Base-by-base conservation (phyloP, 2,888 invertebrate species). In the Erebia aethiops region DNA sequence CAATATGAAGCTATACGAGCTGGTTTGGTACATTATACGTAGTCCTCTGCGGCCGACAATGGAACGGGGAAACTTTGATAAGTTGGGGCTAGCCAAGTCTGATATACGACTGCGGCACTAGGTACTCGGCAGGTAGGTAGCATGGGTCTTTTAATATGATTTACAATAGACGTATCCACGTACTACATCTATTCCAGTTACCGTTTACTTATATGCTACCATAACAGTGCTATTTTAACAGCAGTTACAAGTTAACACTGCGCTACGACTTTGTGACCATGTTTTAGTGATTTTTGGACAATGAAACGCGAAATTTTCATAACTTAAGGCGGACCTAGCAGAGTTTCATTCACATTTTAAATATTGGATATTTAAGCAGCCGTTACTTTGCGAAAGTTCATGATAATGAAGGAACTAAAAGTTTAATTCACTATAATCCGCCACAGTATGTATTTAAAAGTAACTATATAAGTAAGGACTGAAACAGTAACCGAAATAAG, bases 41-140 rank as follows among this genome's bases (percentile, higher is more conserved):
- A 70, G 62, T 68, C 79, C 75, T 77, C 74, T 71, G 73, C 75
- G 61, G 21, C 76, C 81, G 80, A 85, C 85, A 86, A 85, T 83
- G 82, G 81, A 81, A 79, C 78, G 74, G 79, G 87, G 84, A 86
- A 91, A 90, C 84, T 89, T 89, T 87, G 86, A 89, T 85, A 84
- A 84, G 82, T 82, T 83, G 76, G 77, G 80, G 76, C 79, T 26
- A 65, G 43, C 65, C 56, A 66, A 66, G 66, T 57, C 54, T 56
- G 43, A 79, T 78, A 76, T 78, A 79, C 75, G 73, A 69, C 72
- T 69, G 74, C 71, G 74, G 67, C 74, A 79, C 74, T 76, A 73
- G 73, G 69, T 71, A 4, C 46, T 11, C 5, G 35, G 35, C 35
- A 35, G 35, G 35, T 35, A 35, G 7, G 35, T 35, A 35, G 35